phyloP scores from a whole-genome alignment of 1,140 invertebrate species.

The Drosophila tristis region DNA sequence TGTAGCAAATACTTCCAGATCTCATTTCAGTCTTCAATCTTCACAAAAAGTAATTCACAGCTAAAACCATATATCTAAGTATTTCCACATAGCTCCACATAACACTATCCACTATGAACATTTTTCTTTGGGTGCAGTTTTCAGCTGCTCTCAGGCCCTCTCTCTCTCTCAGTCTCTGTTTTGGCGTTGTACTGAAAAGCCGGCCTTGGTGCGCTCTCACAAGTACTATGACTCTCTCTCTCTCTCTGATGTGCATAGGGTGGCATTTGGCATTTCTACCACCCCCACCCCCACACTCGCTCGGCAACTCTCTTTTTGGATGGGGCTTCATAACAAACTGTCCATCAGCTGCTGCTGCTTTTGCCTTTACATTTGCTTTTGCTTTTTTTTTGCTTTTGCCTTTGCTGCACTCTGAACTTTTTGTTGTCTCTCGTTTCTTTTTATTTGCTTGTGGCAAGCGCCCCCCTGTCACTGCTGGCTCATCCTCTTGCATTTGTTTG shows the following conservation, averaged over 20 bases:
- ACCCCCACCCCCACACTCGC: neutral
- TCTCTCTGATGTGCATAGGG: constrained; percentile 6
- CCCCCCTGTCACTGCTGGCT: neutral
- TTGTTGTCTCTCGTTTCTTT: constrained; percentile 3
- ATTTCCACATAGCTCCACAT: too few relatives aligned
- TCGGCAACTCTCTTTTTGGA: constrained; percentile 1
- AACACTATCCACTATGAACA: neutral
- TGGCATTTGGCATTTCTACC: neutral
- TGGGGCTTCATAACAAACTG: constrained; percentile 48
- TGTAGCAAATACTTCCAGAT: too few relatives aligned
- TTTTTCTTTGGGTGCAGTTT: constrained; percentile 16
- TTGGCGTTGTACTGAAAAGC: constrained; percentile 7
- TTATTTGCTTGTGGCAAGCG: constrained; percentile 54
- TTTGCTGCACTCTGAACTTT: constrained; percentile 9
- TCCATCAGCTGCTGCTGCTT: constrained; percentile 45
- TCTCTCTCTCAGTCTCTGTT: constrained; percentile 4
- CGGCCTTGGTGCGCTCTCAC: constrained; percentile 37
- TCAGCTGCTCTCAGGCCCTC: constrained; percentile 4
- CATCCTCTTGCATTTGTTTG: constrained; percentile 59
- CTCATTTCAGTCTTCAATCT: too few relatives aligned
- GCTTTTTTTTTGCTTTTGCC: constrained; percentile 8
- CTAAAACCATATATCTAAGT: too few relatives aligned
- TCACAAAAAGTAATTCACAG: too few relatives aligned
- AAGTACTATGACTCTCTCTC: neutral
- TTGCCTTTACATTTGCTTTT: constrained; percentile 5